A percentile compares a stretch with the other conserved stretches of the same genome.
Evolutionary conservation across 2,888 invertebrate genomes (phyloP).

Genomic region (Drosophila quinaria): DNA sequence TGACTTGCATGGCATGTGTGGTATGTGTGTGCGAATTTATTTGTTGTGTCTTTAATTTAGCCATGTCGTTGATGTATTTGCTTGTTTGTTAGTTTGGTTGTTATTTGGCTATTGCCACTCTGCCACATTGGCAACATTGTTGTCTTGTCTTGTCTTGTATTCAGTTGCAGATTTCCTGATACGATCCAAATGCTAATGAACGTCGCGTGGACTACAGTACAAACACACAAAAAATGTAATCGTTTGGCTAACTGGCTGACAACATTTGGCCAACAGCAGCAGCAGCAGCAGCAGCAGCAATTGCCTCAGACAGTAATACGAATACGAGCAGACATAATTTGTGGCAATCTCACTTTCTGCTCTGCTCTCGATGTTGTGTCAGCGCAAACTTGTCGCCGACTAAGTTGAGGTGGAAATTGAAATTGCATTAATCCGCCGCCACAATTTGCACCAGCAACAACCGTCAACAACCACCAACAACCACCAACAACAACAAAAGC

Average conservation of each 20-base stretch:
- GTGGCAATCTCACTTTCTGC: slow-evolving; percentile 22
- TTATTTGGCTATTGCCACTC: slow-evolving; percentile 26
- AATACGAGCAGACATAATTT: slow-evolving; percentile 17
- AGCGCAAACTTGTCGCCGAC: slow-evolving; percentile 32
- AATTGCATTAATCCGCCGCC: slow-evolving; percentile 16
- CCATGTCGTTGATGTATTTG: slow-evolving; percentile 43
- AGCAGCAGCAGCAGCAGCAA: slow-evolving; percentile 11
- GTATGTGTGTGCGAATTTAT: slow-evolving; percentile 7
- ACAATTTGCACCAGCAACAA: background rate
- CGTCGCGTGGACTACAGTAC: slow-evolving; percentile 7
- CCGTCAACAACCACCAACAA: background rate
- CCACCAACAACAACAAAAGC: background rate
- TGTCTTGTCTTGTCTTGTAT: slow-evolving; percentile 24
- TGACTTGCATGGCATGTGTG: slow-evolving; percentile 32
- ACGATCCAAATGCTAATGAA: slow-evolving; percentile 39
- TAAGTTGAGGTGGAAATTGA: slow-evolving; percentile 13
- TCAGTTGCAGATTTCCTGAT: slow-evolving; percentile 48
- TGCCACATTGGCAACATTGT: slow-evolving; percentile 37
- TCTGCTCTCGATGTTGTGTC: slow-evolving; percentile 22
- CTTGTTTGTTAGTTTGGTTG: slow-evolving; percentile 30
- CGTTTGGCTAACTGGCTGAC: slow-evolving; percentile 23
- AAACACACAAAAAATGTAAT: background rate
- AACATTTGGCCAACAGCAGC: slow-evolving; percentile 31
- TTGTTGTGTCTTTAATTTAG: slow-evolving; percentile 10
- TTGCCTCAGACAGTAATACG: slow-evolving; percentile 27